Evolutionary conservation across 2,113 vertebrate species (phyloP), one percentile per base, ranked within the genome.

Genomic region (Mola mola): DNA sequence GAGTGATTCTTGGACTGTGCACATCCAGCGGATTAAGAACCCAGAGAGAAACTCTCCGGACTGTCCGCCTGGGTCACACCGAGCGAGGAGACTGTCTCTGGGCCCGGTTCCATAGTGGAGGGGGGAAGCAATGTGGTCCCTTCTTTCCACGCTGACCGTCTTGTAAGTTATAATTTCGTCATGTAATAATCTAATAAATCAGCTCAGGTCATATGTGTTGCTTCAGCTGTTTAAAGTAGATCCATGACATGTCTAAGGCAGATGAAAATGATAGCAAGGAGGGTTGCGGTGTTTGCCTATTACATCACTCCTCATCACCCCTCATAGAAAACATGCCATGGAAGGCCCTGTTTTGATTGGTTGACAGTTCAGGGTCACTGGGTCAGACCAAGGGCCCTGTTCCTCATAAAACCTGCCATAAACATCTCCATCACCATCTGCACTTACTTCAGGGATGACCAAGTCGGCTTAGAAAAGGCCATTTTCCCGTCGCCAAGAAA

Each of bases 131-230:
- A 92, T 92, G 91, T 89, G 84, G 91, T 58, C 91, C 91, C 89
- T 92, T 90, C 88, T 92, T 89, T 91, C 91, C 88, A 92, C 85
- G 90, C 88, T 92, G 89, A 89, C 90, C 89, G 90, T 92, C 88
- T 90, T 92, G 91, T 92, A 91, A 92, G 91, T 92, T 33, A 55
- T 40, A 13, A 37, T 59, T 68, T 66, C 66, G 67, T 65, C 40
- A 59, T 52, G 71, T 74, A 44, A 43, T 62, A 21, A 36, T 66
- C 40, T 65, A 11, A 59, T 42, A 29, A 59, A 44, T 43, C 10
- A 28, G 3, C 17, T 21, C 56, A 40, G 29, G 24, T 47, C n/a
- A 13, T 36, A 19, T 44, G 4, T 44, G 8, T 38, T 13, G 52
- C 19, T 5, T n/a, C 31, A 25, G 2, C 50, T 78, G 49, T 70